A percentile compares a stretch with the other conserved stretches of the same genome.
phyloP scores from a whole-genome alignment of 1,140 invertebrate genomes.

The Heliconius congener region DNA sequence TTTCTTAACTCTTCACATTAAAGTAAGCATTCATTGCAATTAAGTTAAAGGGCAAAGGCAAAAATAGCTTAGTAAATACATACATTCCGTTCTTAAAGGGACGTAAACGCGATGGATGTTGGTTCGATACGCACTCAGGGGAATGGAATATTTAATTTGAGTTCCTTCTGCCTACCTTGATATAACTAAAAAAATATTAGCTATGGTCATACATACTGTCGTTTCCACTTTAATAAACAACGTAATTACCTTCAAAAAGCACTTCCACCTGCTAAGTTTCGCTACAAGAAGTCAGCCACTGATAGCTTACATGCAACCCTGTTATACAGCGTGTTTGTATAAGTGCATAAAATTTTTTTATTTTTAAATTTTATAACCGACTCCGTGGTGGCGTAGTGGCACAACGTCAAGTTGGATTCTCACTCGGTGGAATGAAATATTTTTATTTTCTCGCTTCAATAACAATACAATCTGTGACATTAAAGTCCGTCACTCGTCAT shows the following conservation, averaged over 20 bases:
- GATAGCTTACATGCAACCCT: background rate
- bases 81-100: too few relatives aligned
- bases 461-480: too few relatives aligned
- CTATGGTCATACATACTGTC: background rate
- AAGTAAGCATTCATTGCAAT: too few relatives aligned
- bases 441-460: too few relatives aligned
- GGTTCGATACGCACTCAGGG: too few relatives aligned
- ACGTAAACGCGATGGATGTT: background rate
- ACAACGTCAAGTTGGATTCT: background rate
- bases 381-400: too few relatives aligned
- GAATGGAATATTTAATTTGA: too few relatives aligned
- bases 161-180: too few relatives aligned
- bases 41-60: too few relatives aligned
- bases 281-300: conserved; percentile 6
- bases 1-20: too few relatives aligned
- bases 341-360: background rate
- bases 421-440: background rate
- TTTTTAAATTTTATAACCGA: background rate
- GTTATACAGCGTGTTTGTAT: background rate
- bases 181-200: background rate
- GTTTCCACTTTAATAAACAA: conserved; percentile 7
- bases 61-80: too few relatives aligned
- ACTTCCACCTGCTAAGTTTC: conserved; percentile 2
- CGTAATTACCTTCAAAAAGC: conserved; percentile 10
- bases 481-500: too few relatives aligned